These are phyloP conservation scores for Myotis brandtii DNA, from an alignment of 2,113 vertebrate species.

Conservation along the genomic window DNA sequence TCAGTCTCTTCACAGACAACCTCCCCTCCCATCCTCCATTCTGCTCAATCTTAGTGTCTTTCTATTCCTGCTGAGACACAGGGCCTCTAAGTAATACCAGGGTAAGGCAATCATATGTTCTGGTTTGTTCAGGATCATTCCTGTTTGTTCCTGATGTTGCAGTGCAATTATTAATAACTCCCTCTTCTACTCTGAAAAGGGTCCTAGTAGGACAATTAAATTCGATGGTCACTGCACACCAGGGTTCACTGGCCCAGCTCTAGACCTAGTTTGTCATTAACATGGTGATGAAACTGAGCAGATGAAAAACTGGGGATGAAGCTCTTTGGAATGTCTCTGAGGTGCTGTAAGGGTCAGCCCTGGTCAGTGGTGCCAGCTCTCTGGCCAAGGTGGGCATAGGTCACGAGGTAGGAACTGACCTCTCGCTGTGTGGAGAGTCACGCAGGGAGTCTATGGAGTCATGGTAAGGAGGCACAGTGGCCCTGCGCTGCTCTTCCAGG, in stretches of 20 bases:
- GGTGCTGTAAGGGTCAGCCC: neutral
- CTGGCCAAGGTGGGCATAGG: neutral
- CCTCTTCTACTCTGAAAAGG: neutral
- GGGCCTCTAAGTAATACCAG: neutral
- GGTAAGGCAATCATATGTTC: neutral
- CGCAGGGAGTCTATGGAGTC: slow-evolving; percentile 96
- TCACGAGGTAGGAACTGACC: slow-evolving; percentile 86
- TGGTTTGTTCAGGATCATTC: neutral
- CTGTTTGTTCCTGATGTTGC: neutral
- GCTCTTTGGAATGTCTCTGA: neutral
- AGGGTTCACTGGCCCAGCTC: neutral
- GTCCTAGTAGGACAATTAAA: neutral
- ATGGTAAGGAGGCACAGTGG: slow-evolving; percentile 89
- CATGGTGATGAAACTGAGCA: neutral
- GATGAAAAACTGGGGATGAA: neutral
- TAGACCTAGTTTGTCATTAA: neutral
- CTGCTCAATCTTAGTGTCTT: neutral
- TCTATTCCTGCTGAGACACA: slow-evolving; percentile 1
- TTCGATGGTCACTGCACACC: neutral
- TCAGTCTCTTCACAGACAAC: neutral
- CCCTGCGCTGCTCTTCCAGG: slow-evolving; percentile 90
- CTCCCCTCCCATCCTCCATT: neutral
- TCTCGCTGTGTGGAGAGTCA: slow-evolving; percentile 98
- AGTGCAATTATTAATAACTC: neutral
- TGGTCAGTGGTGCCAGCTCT: neutral